Conservation (phyloP, 2,888 invertebrate species). For the Tipula confusa region DNA sequence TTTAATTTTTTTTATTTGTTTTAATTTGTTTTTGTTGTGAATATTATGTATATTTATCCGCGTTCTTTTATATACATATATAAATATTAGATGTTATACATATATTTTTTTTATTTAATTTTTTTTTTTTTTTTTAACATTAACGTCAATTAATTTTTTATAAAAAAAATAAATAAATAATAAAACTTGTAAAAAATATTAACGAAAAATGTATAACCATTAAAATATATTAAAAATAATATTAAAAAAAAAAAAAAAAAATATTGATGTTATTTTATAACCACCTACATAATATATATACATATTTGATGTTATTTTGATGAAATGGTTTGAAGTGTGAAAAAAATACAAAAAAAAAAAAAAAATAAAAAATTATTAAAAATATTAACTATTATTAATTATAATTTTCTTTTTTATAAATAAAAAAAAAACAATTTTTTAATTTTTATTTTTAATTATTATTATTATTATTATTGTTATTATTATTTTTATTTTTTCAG, state of each 20-base stretch:
- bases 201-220: background rate
- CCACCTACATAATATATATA: background rate
- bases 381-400: constrained; percentile 21
- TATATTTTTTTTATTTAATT: background rate
- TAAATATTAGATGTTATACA: constrained; percentile 8
- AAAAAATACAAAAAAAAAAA: background rate
- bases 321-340: constrained; percentile 20
- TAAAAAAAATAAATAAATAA: background rate
- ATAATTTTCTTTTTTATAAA: constrained; percentile 16
- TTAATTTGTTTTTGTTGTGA: constrained; percentile 14
- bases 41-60: constrained; percentile 12
- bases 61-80: background rate
- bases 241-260: background rate
- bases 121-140: background rate
- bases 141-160: background rate
- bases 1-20: constrained; percentile 17
- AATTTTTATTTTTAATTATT: constrained; percentile 30
- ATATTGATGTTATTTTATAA: constrained; percentile 8
- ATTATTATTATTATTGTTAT: constrained; percentile 14
- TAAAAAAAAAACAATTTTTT: background rate
- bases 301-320: constrained; percentile 25
- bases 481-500: constrained; percentile 30
- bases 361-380: background rate
- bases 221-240: background rate
- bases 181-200: background rate